Evolutionary conservation across 2,797 vertebrate species (phyloP), one percentile per base, ranked within the genome.

Genomic region (Amblyopsis hoosieri): DNA sequence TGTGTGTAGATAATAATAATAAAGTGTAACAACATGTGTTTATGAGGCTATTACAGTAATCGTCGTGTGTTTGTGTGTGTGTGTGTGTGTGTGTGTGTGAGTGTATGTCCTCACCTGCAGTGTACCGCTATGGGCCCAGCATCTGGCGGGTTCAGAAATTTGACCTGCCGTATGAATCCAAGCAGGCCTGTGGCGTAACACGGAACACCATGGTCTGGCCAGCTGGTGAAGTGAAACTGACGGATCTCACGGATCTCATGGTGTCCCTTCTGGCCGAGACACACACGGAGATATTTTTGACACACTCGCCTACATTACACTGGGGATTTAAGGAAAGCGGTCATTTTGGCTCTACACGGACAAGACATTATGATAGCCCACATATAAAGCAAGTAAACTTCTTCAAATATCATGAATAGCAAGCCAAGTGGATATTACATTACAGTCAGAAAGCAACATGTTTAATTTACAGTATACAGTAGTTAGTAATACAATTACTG

Each of bases 201-300:
- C 69, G 97, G 97, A 12, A 99, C 97, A 0, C 97, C 97, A 0
- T 99, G 97, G 88, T 99, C 97, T 0, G 97, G 97, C 97, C 97
- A 99, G 90, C 96, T 98, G 87, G 97, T 99, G 89, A 99, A 99
- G 70, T 99, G 97, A 79, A 99, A 99, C 90, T 99, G 97, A 9
- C 96, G 95, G 55, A 99, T 94, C 83, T 99, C 97, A 2, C 96
- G 94, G 85, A 98, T 97, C 89, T 99, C 97, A 1, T 98, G 96
- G 81, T 98, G 97, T 83, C 96, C 95, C 94, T 98, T 99, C 97
- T 99, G 92, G 42, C 6, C 37, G 7, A 37, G 37, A 37, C 37
- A 37, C 33, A 37, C 37, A 37, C 37, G 1, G 37, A 37, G 0
- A 37, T 1, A 5, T 37, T 37, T 6, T 37, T 37, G 17, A 7